phyloP scores from a whole-genome alignment of 1,140 invertebrate species.

The Drusus annulatus region DNA sequence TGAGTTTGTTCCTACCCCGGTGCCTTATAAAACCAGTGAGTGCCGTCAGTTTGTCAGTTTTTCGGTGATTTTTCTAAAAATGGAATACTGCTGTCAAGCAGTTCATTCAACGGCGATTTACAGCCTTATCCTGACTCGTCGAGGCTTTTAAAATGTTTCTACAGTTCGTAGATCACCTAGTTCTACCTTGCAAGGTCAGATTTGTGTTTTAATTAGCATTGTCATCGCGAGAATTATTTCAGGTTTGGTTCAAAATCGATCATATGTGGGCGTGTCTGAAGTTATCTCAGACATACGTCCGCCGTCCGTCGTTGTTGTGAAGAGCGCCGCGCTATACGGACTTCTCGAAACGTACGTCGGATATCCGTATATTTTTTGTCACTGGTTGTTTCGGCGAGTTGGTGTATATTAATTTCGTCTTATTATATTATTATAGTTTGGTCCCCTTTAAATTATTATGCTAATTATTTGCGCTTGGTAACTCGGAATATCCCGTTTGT shows the following conservation, averaged over 20 bases:
- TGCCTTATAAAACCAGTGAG: slow-evolving; percentile 43
- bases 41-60: slow-evolving; percentile 29
- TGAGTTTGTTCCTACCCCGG: neutral
- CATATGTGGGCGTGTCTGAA: slow-evolving; percentile 52
- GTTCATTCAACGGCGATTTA: slow-evolving; percentile 23
- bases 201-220: slow-evolving; percentile 40
- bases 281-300: slow-evolving; percentile 40
- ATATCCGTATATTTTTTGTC: slow-evolving; percentile 14
- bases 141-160: slow-evolving; percentile 22
- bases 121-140: slow-evolving; percentile 27
- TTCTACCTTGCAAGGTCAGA: slow-evolving; percentile 28
- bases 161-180: slow-evolving; percentile 6
- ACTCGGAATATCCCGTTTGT: slow-evolving; percentile 29
- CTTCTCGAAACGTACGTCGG: slow-evolving; percentile 5
- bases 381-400: slow-evolving; percentile 25
- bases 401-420: slow-evolving; percentile 10
- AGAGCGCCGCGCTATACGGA: neutral
- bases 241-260: slow-evolving; percentile 49
- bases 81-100: slow-evolving; percentile 49
- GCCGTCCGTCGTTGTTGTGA: neutral
- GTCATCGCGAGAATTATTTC: slow-evolving; percentile 33
- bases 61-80: slow-evolving; percentile 41
- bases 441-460: slow-evolving; percentile 33
- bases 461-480: slow-evolving; percentile 11
- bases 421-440: neutral